Evolutionary conservation across 1,140 invertebrate species (phyloP), one percentile per base, ranked within the genome.

Genomic region (Macrobrachium rosenbergii): DNA sequence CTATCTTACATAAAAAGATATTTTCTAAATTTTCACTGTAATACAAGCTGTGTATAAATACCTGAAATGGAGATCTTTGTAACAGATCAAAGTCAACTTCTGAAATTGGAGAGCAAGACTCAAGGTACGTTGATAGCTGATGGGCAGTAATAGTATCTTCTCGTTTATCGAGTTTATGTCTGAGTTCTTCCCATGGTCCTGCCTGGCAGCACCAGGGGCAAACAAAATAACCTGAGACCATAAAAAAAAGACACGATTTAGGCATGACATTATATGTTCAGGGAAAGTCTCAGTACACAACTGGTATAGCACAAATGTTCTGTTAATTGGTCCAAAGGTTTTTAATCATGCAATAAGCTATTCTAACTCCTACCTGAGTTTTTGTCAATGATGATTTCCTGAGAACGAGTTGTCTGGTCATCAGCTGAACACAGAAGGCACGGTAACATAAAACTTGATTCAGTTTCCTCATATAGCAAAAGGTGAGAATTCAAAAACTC

Each of bases 331-430:
- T 52, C 7, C 0, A 0, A 52, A 52, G 52, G 6, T 52, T 52
- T 52, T 52, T 12, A 8, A 52, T 52, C 7, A 37, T 78, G 23
- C 17, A 69, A 23, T 23, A 23, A 69, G 5, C 67, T 72, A 67
- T 72, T 72, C 7, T 12, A 72, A 58, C 19, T 52, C 62, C 10
- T 63, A 78, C 83, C 83, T 60, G 83, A 63, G 12, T 85, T 60
- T 85, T 85, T 85, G 43, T 85, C 83, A 63, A 85, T 67, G 28
- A 78, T 78, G 45, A 85, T 85, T 43, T 85, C 83, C 11, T 85
- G 75, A 19, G 23, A 63, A 52, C 52, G 52, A 52, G 52, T 52
- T 52, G 52, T 12, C 21, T 85, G 64, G 10, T 45, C 28, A 43
- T 28, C 63, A 52, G 60, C 43, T 75, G 69, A 59, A 78, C 83